A percentile compares a stretch with the other conserved stretches of the same genome.
These are phyloP conservation scores for Nomada ferruginata DNA, from an alignment of 2,888 invertebrate genomes.

Conservation along the genomic window DNA sequence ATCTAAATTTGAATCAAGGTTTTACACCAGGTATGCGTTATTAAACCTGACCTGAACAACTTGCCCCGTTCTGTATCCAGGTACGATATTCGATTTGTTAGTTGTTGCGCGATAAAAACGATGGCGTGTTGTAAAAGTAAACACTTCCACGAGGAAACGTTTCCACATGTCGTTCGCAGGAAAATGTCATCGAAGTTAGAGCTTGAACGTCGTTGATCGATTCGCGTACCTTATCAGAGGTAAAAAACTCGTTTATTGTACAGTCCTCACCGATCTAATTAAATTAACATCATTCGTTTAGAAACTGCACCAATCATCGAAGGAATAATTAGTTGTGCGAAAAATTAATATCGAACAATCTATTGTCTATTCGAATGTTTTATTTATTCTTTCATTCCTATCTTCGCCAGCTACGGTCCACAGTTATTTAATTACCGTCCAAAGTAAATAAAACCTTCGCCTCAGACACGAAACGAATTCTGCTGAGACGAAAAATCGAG, in stretches of 20 bases:
- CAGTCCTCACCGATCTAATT: background rate
- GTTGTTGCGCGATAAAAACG: conserved; percentile 3
- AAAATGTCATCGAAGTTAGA: background rate
- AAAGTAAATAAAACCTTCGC: too few relatives aligned
- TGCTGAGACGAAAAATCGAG: background rate
- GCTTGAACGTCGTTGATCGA: conserved; percentile 7
- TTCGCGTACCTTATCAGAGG: conserved; percentile 10
- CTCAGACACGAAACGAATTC: background rate
- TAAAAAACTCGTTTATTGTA: background rate
- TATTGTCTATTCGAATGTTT: too few relatives aligned
- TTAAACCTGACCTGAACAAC: background rate
- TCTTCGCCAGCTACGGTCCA: too few relatives aligned
- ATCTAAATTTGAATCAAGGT: background rate
- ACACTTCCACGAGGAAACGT: background rate
- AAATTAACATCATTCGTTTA: background rate
- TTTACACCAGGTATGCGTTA: background rate
- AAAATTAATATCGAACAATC: too few relatives aligned
- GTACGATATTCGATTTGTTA: conserved; percentile 1
- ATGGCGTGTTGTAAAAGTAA: conserved; percentile 10
- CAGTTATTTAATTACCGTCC: too few relatives aligned
- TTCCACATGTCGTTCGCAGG: background rate
- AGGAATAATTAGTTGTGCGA: too few relatives aligned
- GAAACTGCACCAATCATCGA: background rate
- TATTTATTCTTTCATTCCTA: too few relatives aligned
- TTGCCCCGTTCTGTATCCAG: too few relatives aligned